Conservation (phyloP, 2,113 vertebrate species). For the Calonectris borealis region DNA sequence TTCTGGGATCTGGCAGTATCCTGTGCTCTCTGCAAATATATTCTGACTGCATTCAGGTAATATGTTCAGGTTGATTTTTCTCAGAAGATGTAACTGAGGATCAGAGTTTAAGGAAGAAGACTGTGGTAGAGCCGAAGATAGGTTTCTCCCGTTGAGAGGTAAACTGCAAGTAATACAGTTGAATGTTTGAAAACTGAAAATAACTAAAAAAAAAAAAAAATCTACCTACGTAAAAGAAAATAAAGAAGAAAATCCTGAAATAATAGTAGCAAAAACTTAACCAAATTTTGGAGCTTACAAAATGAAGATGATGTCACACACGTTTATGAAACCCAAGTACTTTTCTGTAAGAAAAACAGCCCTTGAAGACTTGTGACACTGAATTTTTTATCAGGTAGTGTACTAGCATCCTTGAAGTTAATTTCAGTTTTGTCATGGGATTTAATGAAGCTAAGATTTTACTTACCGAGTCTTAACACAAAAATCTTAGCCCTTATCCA, state of each 20-base stretch:
- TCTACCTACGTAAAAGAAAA: background rate
- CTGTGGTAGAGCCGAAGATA: background rate
- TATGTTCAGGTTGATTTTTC: background rate
- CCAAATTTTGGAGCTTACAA: background rate
- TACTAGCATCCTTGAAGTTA: background rate
- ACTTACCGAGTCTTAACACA: background rate
- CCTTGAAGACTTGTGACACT: background rate
- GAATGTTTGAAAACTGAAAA: background rate
- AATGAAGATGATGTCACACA: background rate
- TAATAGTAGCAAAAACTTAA: background rate
- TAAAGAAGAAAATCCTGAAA: background rate
- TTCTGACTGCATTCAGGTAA: background rate
- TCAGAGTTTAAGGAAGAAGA: background rate
- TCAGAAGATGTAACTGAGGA: background rate
- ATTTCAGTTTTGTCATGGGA: background rate
- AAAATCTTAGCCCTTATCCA: background rate
- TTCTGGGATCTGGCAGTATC: background rate
- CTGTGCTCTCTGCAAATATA: background rate
- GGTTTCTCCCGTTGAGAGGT: background rate
- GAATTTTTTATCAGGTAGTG: background rate
- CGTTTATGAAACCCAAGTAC: background rate
- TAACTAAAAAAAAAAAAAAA: background rate
- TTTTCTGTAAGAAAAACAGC: background rate
- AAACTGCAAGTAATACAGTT: background rate
- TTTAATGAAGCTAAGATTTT: background rate